Base-by-base conservation (phyloP, 2,113 vertebrate genomes). In the Phainopepla nitens region DNA sequence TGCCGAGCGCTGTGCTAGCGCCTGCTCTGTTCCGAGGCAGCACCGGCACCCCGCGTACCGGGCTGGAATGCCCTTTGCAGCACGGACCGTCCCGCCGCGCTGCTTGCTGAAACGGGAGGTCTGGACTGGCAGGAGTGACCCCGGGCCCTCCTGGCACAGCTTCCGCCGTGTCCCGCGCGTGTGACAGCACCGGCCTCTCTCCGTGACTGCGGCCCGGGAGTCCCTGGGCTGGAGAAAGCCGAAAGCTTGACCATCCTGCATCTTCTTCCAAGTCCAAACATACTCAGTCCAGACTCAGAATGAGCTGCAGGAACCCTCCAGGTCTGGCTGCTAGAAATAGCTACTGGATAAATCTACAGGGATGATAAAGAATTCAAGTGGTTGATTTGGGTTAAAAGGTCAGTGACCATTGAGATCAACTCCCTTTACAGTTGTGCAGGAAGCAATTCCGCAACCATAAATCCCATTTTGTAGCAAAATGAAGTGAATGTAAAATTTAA, bases 1-100 rank as follows among this genome's bases (percentile, higher is more conserved):
- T 42, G 2, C 31, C 60, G 25, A 39, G 31, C 12, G 7, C 53
- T 61, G 49, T 8, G 39, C 39, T 4, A 10, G 66, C 50, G 42
- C 50, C 66, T 23, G 50, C 44, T 41, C 6, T 5, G 42, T 21
- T 19, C 28, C 35, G 13, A 12, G 49, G 70, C 70, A 4, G n/a
- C 68, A 0, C 21, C 45, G 14, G 5, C 28, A 12, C 10, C 35
- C 42, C 1, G 15, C 77, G 1, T 3, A 2, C 0, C 4, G 21
- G 24, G 68, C 33, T 39, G 41, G 10, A 1, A 3, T 1, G 66
- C 5, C 3, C 36, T 15, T 13, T 1, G 0, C 1, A 10, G n/a
- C 57, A 0, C 0, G 15, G 45, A 39, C 11, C 56, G 0, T 19
- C 18, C 60, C 10, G 19, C 13, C n/a, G n/a, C 36, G 56, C 75